Evolutionary conservation across 2,797 vertebrate species (phyloP).

Genomic region (Pogoniulus pusillus): DNA sequence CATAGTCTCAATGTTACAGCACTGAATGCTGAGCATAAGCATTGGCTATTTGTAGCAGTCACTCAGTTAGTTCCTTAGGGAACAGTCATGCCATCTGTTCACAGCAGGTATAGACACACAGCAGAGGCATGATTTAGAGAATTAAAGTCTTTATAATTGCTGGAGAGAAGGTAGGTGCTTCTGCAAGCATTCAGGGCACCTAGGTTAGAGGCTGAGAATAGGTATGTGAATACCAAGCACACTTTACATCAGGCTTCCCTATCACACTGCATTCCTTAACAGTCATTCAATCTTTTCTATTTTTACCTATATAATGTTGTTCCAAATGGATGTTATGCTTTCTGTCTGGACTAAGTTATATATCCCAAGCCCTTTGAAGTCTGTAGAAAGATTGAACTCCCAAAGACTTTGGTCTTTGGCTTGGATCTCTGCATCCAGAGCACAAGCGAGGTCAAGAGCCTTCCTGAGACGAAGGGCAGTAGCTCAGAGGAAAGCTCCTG

Average conservation of each 20-base stretch:
- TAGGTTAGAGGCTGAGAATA: not conserved
- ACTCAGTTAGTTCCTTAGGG: conserved; percentile 30
- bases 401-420: conserved; percentile 31
- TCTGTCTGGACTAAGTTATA: conserved; percentile 25
- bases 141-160: conserved; percentile 23
- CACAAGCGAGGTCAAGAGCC: not conserved
- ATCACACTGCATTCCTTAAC: not conserved
- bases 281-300: conserved; percentile 7
- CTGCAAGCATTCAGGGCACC: not conserved
- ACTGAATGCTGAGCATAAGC: not conserved
- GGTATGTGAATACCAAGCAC: not conserved
- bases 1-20: not conserved
- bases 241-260: not conserved
- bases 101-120: not conserved
- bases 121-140: not conserved
- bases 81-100: not conserved
- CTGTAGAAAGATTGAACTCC: not conserved
- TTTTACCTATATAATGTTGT: not conserved
- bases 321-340: not conserved
- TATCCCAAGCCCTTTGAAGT: conserved; percentile 31
- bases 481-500: not conserved
- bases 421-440: not conserved
- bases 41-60: not conserved
- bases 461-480: not conserved
- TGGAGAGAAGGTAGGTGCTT: not conserved